Conservation (phyloP, 2,797 vertebrate genomes). For the Pitangus sulphuratus region DNA sequence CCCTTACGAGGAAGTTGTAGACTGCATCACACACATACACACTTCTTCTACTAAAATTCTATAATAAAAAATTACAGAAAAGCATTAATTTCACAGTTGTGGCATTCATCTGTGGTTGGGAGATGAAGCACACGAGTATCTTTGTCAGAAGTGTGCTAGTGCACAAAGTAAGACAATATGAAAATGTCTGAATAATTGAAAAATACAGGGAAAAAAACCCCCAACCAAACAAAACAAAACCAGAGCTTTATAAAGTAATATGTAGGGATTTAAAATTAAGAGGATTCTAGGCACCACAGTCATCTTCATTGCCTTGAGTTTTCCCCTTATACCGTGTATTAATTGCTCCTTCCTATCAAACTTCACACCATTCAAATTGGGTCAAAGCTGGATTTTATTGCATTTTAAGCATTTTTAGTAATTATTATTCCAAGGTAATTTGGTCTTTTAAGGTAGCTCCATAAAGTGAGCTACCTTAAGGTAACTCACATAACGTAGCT, state of each 20-base stretch:
- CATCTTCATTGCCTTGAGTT: not conserved
- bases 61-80: not conserved
- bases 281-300: not conserved
- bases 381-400: constrained; percentile 40
- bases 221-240: not conserved
- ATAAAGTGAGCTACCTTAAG: not conserved
- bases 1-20: not conserved
- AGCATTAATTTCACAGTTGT: not conserved
- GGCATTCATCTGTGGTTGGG: not conserved
- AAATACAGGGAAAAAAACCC: not conserved
- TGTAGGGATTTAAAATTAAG: constrained; percentile 15
- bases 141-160: not conserved
- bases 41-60: not conserved
- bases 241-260: not conserved
- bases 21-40: not conserved
- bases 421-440: constrained; percentile 37
- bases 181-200: not conserved
- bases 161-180: not conserved
- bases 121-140: not conserved
- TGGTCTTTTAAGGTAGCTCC: not conserved
- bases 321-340: not conserved
- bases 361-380: not conserved
- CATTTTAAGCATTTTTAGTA: constrained; percentile 21
- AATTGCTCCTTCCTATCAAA: constrained; percentile 29
- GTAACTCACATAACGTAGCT: no score